Evolutionary conservation across 2,888 invertebrate genomes (phyloP), one percentile per base, ranked within the genome.

Genomic region (Archips xylosteana): DNA sequence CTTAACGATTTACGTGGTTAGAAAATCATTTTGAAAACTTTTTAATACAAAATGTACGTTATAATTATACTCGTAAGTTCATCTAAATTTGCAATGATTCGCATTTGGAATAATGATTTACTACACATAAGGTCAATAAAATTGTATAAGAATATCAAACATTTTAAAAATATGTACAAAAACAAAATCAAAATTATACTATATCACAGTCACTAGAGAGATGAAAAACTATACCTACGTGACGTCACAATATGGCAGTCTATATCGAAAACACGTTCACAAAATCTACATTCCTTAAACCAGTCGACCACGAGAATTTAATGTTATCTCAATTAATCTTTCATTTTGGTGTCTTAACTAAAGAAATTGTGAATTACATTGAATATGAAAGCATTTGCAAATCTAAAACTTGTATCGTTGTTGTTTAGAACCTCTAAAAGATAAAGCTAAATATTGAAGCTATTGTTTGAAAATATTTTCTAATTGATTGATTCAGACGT

Each of bases 121-220:
- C 87, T 89, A 88, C 85, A 83, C 81, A 82, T 86, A 84, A 79
- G 79, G 83, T 89, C 83, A 85, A 86, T 91, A 92, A 92, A 94
- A 91, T 92, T 94, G 94, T 94, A 94, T 91, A 94, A 89, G 87
- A 89, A 87, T 94, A 94, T 93, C 92, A 94, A 94, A 94, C 82
- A 87, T 90, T 88, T 87, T 77, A 86, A 71, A 91, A 90, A 85
- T 93, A 92, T 93, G 78, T 92, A 92, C 91, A 92, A 91, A 5
- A 86, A 89, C 90, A 85, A 82, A 87, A 85, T 81, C 81, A 87
- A 92, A 93, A 92, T 92, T 92, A 93, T 91, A 90, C 91, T 93
- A 93, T 94, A 94, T 94, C 94, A 94, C 94, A 94, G 94, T 92
- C 88, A 88, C 94, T 94, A 94, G 90, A 92, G 87, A 92, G 88